A percentile compares a stretch with the other conserved stretches of the same genome.
phyloP scores from a whole-genome alignment of 2,113 vertebrate genomes.

The Clarias gariepinus region DNA sequence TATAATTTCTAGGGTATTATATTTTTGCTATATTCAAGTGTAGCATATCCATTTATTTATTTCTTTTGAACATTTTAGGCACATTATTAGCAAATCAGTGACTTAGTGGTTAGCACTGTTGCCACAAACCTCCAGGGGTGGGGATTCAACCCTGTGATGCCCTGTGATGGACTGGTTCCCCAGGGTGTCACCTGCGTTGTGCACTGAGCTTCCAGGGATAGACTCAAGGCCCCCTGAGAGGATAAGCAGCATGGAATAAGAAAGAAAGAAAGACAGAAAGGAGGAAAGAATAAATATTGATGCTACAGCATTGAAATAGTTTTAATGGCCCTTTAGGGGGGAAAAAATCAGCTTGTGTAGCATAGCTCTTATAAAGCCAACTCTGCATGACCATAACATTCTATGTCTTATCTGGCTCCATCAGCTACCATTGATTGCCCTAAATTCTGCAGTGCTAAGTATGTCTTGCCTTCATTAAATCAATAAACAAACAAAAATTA shows the following conservation, averaged over 20 bases:
- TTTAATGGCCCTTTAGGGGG: background rate
- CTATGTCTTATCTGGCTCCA: slow-evolving; percentile 1
- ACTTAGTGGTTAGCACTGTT: too few species aligned
- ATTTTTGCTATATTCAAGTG: too few species aligned
- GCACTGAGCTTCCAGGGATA: too few species aligned
- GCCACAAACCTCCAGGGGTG: too few species aligned
- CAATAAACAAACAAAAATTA: slow-evolving; percentile 31
- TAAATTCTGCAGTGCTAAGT: slow-evolving; percentile 20
- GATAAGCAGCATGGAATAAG: too few species aligned
- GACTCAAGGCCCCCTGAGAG: too few species aligned
- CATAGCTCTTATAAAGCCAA: background rate
- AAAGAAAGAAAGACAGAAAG: too few species aligned
- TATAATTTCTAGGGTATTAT: background rate
- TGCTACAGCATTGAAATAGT: background rate
- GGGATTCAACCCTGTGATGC: too few species aligned
- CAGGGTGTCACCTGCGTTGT: too few species aligned
- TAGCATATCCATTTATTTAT: too few species aligned
- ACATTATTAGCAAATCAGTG: background rate
- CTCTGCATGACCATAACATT: background rate
- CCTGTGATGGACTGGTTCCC: too few species aligned
- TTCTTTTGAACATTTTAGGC: background rate
- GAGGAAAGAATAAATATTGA: background rate
- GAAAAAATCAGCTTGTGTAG: background rate
- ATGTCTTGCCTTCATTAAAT: slow-evolving; percentile 31
- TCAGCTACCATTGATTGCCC: slow-evolving; percentile 25